Percentiles rank a stretch among this genome's conserved stretches.
Conservation (phyloP, 2,797 vertebrate species). For the Poeciliopsis gracilis region DNA sequence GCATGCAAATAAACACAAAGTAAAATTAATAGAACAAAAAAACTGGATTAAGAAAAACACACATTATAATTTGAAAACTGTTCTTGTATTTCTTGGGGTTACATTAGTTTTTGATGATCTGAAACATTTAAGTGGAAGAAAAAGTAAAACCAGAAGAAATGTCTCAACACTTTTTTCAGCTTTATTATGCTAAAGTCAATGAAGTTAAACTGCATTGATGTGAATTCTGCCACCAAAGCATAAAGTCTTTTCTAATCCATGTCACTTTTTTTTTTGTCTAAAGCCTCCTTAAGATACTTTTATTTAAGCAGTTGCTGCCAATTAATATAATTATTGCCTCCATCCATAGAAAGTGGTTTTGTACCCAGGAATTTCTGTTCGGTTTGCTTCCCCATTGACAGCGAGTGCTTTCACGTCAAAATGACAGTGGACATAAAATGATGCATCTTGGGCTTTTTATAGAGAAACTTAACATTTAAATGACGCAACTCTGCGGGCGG, state of each 20-base stretch:
- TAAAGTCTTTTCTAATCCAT: not conserved
- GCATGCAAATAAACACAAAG: not conserved
- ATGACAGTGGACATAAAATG: not conserved
- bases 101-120: not conserved
- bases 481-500: not conserved
- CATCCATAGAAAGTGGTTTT: not conserved
- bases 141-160: not conserved
- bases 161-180: not conserved
- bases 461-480: not conserved
- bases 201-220: not conserved
- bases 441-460: not conserved
- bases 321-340: not conserved
- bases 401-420: not conserved
- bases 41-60: no score
- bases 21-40: not conserved
- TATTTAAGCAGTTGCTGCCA: not conserved
- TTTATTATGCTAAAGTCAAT: not conserved
- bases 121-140: not conserved
- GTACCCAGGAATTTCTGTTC: not conserved
- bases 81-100: not conserved
- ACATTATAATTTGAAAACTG: not conserved
- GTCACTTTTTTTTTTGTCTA: not conserved
- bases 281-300: not conserved
- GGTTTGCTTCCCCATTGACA: not conserved
- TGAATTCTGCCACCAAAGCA: not conserved